These are phyloP conservation scores for Thalassaphorura encarpata DNA, from an alignment of 1,140 invertebrate species.

Conservation along the genomic window DNA sequence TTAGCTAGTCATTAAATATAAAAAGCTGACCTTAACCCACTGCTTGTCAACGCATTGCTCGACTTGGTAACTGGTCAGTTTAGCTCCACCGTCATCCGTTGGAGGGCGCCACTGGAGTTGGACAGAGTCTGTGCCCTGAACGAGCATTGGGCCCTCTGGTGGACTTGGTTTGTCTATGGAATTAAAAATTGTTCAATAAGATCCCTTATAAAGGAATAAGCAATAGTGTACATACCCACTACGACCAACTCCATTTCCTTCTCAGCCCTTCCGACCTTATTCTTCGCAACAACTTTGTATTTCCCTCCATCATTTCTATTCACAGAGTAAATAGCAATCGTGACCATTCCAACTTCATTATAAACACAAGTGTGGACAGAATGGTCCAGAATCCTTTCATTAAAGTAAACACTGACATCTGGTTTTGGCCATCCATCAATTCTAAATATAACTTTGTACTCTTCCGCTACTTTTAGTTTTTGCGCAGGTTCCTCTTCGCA, in stretches of 20 bases:
- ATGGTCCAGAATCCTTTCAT: slow-evolving; percentile 45
- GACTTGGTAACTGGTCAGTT: slow-evolving; percentile 71
- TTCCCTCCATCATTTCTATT: slow-evolving; percentile 51
- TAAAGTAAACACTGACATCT: slow-evolving; percentile 52
- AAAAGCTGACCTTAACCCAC: no score
- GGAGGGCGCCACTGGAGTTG: slow-evolving; percentile 72
- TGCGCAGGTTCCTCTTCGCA: slow-evolving; percentile 48
- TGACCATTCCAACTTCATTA: slow-evolving; percentile 47
- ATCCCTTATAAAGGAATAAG: no score
- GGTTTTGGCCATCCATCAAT: slow-evolving; percentile 57
- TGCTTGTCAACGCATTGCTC: slow-evolving; percentile 49
- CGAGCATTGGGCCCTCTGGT: slow-evolving; percentile 65
- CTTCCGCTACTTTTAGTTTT: slow-evolving; percentile 47
- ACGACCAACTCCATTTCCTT: slow-evolving; percentile 64
- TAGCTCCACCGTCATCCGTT: slow-evolving; percentile 63
- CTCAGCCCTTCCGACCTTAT: slow-evolving; percentile 55
- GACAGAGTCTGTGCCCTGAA: slow-evolving; percentile 58
- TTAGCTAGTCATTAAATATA: no score
- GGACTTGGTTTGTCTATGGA: slow-evolving; percentile 66
- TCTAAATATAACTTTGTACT: slow-evolving; percentile 51
- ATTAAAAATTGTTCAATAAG: no score
- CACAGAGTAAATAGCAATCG: slow-evolving; percentile 51
- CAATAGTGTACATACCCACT: slow-evolving; percentile 52
- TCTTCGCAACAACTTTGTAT: slow-evolving; percentile 45
- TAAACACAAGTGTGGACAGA: slow-evolving; percentile 43